Evolutionary conservation across 2,113 vertebrate genomes (phyloP), one percentile per base, ranked within the genome.

Genomic region (Mobula hypostoma): DNA sequence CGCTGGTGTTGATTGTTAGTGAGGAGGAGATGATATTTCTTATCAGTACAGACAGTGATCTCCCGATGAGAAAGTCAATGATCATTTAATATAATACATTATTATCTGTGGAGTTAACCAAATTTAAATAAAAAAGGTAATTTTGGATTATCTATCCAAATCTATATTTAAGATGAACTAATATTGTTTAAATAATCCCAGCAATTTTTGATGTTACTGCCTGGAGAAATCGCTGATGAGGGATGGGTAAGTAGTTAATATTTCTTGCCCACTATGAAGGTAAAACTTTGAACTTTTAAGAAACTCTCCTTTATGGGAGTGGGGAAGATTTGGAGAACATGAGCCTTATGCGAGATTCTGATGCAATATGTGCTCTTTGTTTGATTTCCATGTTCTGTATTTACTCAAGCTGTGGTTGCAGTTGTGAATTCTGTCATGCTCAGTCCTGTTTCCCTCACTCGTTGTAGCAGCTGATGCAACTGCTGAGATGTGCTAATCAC

Each of bases 401-500:
- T 90, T 90, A 32, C 85, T 32, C 15, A n/a, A 66, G 61, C 61
- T 90, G n/a, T 66, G 85, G 85, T 90, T 90, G 61, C 17, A 19
- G n/a, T 32, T 29, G 61, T 90, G n/a, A 90, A 90, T 11, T 27
- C 82, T 90, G 5, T 90, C 29, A n/a, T 32, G 61, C 15, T 66
- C 9, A 63, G 66, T 21, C 29, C 68, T 90, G 32, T 32, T 90
- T 0, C 58, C 29, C n/a, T 90, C 29, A 32, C 27, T 68, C 17
- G 58, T 29, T 32, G 8, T 12, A 36, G 7, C 61, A 66, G 85
- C 29, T 63, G 85, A 63, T n/a, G 58, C 58, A 63, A 63, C 24
- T 63, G 85, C 14, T 90, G 61, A 90, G n/a, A 90, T 90, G 85
- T 90, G 61, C n/a, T 66, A 32, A 90, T 68, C 58, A 32, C 61